A percentile compares a stretch with the other conserved stretches of the same genome.
These are phyloP conservation scores for Acanthopagrus latus DNA, from an alignment of 2,797 vertebrate species.

Conservation along the genomic window DNA sequence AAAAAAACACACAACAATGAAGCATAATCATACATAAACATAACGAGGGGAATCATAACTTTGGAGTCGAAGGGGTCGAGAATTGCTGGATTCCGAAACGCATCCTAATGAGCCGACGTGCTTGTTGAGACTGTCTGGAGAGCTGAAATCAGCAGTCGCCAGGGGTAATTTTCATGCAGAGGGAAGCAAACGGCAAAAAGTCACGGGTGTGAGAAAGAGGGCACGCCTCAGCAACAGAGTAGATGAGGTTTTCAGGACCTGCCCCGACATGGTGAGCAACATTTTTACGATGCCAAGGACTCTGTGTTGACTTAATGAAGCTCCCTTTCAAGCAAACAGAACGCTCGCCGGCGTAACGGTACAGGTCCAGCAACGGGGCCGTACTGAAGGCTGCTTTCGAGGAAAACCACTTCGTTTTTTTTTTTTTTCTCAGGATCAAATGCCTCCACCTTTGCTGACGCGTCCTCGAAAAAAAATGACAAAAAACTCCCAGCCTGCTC, in stretches of 20 bases:
- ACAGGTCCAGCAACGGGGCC: background rate
- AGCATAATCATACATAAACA: slow-evolving; percentile 51
- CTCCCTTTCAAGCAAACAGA: slow-evolving; percentile 35
- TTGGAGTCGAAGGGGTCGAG: slow-evolving; percentile 31
- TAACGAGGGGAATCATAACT: slow-evolving; percentile 29
- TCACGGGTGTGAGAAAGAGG: slow-evolving; percentile 45
- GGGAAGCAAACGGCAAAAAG: slow-evolving; percentile 54
- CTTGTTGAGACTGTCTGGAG: slow-evolving; percentile 19
- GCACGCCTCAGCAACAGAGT: slow-evolving; percentile 31
- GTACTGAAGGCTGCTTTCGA: slow-evolving; percentile 23
- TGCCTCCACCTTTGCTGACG: background rate
- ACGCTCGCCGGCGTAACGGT: slow-evolving; percentile 9
- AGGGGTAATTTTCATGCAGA: slow-evolving; percentile 60
- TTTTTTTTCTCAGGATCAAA: slow-evolving; percentile 34
- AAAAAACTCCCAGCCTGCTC: slow-evolving; percentile 27
- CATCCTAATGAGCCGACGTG: slow-evolving; percentile 17
- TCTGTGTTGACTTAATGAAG: slow-evolving; percentile 73
- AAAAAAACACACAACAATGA: background rate
- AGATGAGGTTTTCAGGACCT: slow-evolving; percentile 44
- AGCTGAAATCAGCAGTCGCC: slow-evolving; percentile 38
- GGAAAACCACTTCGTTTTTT: slow-evolving; percentile 40
- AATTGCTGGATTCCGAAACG: slow-evolving; percentile 27
- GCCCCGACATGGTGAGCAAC: slow-evolving; percentile 47
- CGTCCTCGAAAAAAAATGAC: slow-evolving; percentile 30
- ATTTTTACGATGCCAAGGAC: slow-evolving; percentile 75